Evolutionary conservation across 2,797 vertebrate genomes (phyloP).

Genomic region (Bucorvus abyssinicus): DNA sequence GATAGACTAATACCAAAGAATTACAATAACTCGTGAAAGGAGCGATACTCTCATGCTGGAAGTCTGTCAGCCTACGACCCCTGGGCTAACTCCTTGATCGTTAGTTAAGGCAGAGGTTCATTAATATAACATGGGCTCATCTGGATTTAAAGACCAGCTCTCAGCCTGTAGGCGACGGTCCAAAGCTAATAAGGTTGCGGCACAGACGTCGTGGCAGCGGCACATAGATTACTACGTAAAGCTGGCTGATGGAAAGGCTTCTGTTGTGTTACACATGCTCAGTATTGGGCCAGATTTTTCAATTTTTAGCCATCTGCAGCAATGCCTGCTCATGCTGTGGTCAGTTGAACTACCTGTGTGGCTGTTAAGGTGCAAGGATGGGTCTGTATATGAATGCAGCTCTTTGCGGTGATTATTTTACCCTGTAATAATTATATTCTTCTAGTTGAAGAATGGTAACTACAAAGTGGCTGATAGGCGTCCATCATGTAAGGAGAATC

Average conservation of each 20-base stretch:
- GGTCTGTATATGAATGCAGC: not conserved
- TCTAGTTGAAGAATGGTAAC: not conserved
- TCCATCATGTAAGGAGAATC: slow-evolving; percentile 27
- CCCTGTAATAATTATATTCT: not conserved
- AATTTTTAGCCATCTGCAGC: not conserved
- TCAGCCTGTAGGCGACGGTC: not conserved
- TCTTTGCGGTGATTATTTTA: slow-evolving; percentile 7
- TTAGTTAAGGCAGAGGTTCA: slow-evolving; percentile 45
- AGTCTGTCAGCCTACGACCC: not conserved
- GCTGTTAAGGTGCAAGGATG: not conserved
- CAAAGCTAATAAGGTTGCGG: not conserved
- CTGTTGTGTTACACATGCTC: not conserved
- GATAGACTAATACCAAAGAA: not conserved
- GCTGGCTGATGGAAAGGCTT: not conserved
- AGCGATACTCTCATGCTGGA: not conserved
- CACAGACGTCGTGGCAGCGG: not conserved
- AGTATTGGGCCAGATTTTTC: not conserved
- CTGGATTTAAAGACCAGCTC: slow-evolving; percentile 37
- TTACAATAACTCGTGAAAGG: not conserved
- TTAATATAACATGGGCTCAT: slow-evolving; percentile 44
- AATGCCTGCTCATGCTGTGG: not conserved
- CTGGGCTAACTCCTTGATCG: not conserved
- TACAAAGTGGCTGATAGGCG: not conserved
- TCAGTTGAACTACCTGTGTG: not conserved
- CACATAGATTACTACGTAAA: not conserved